A percentile compares a stretch with the other conserved stretches of the same genome.
phyloP scores from a whole-genome alignment of 2,113 vertebrate species.

The Menidia beryllina region DNA sequence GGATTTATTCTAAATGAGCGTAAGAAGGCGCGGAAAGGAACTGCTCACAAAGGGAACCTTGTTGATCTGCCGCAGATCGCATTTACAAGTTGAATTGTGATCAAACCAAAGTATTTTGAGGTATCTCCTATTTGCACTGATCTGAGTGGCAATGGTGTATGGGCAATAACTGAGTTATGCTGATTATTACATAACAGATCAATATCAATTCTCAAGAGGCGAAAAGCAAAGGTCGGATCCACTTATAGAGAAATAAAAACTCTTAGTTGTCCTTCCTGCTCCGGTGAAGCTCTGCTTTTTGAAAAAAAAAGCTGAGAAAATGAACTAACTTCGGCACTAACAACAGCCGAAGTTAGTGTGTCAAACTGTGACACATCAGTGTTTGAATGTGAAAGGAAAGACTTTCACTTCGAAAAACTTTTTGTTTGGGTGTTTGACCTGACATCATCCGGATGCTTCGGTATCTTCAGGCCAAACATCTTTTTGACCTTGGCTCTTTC shows the following conservation, averaged over 20 bases:
- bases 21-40: constrained; percentile 1
- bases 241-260: not conserved
- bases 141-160: too few species aligned
- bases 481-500: constrained; percentile 48
- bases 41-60: not conserved
- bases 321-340: not conserved
- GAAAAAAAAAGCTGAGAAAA: constrained; percentile 11
- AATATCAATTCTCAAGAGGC: not conserved
- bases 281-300: constrained; percentile 1
- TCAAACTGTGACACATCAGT: constrained; percentile 10
- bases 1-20: constrained; percentile 32
- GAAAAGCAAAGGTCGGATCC: not conserved
- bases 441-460: constrained; percentile 27
- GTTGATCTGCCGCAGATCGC: not conserved
- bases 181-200: not conserved
- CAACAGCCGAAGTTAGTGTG: constrained; percentile 8
- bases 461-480: constrained; percentile 32
- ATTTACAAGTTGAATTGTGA: constrained; percentile 5
- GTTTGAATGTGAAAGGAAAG: constrained; percentile 25
- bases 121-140: not conserved
- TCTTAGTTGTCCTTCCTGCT: not conserved
- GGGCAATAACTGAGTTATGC: not conserved
- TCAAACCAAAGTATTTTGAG: not conserved
- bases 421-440: constrained; percentile 34
- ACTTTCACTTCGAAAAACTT: constrained; percentile 1